Percentiles rank a stretch among this genome's conserved stretches.
Conservation (phyloP, 2,888 invertebrate genomes). For the Baronia brevicornis region DNA sequence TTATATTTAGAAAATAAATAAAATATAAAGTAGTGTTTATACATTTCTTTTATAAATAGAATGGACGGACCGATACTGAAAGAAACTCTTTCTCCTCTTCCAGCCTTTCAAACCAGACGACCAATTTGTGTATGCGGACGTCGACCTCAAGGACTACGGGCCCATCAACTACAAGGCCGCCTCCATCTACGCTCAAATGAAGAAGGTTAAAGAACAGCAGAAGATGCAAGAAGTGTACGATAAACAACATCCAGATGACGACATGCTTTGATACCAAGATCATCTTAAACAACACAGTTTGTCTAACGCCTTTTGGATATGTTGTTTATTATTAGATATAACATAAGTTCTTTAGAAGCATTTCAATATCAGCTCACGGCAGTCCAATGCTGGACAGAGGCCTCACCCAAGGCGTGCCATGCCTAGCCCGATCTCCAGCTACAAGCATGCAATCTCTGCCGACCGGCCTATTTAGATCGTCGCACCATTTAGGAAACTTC, state of each 20-base stretch:
- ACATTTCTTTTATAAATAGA: too few relatives aligned
- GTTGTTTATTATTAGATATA: too few relatives aligned
- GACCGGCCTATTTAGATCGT: too few relatives aligned
- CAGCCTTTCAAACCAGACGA: slow-evolving; percentile 91
- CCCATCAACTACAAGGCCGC: slow-evolving; percentile 95
- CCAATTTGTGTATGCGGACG: slow-evolving; percentile 89
- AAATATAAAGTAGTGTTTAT: too few relatives aligned
- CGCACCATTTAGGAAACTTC: too few relatives aligned
- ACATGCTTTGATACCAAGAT: slow-evolving; percentile 44
- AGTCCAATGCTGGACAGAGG: too few relatives aligned
- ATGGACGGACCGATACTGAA: not conserved
- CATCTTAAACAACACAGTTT: not conserved
- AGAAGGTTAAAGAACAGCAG: slow-evolving; percentile 76
- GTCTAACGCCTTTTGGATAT: not conserved
- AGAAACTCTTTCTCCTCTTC: slow-evolving; percentile 26
- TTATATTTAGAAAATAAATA: not conserved
- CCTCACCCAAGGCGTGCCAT: too few relatives aligned
- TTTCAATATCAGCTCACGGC: too few relatives aligned
- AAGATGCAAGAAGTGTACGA: slow-evolving; percentile 62
- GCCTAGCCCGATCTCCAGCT: too few relatives aligned
- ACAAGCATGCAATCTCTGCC: too few relatives aligned
- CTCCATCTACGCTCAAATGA: slow-evolving; percentile 86
- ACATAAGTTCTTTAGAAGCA: too few relatives aligned
- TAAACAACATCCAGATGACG: slow-evolving; percentile 50
- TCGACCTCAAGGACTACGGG: slow-evolving; percentile 91